Evolutionary conservation across 1,140 invertebrate genomes (phyloP).

Genomic region (Eurosta solidaginis): DNA sequence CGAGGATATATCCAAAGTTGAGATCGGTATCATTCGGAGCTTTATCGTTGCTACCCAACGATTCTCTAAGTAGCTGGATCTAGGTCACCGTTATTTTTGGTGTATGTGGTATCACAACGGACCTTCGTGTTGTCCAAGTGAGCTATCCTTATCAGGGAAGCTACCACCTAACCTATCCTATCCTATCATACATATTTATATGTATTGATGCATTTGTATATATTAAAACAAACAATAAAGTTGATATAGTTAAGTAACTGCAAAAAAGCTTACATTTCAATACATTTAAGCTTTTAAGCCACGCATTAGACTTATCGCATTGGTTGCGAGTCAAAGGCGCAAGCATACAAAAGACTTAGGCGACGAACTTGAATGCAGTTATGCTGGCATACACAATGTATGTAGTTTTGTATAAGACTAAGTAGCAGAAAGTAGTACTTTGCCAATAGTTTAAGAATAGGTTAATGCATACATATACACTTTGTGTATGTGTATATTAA

Average conservation of each 20-base stretch:
- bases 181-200: background rate
- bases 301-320: background rate
- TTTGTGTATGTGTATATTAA: too few relatives aligned
- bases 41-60: too few relatives aligned
- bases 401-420: background rate
- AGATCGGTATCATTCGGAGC: too few relatives aligned
- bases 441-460: background rate
- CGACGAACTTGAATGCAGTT: conserved; percentile 46
- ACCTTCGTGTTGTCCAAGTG: too few relatives aligned
- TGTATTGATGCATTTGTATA: background rate
- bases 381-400: background rate
- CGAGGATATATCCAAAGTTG: too few relatives aligned
- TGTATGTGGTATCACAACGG: too few relatives aligned
- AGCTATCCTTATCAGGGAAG: too few relatives aligned
- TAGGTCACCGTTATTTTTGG: too few relatives aligned
- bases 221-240: background rate
- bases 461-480: too few relatives aligned
- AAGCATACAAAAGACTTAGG: conserved; percentile 44
- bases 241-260: too few relatives aligned
- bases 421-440: background rate
- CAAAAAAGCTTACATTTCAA: background rate
- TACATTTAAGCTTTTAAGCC: background rate
- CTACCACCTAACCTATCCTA: too few relatives aligned
- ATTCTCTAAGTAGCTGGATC: too few relatives aligned
- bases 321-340: background rate